Evolutionary conservation across 2,797 vertebrate genomes (phyloP), one percentile per base, ranked within the genome.

Genomic region (Salarias fasciatus): DNA sequence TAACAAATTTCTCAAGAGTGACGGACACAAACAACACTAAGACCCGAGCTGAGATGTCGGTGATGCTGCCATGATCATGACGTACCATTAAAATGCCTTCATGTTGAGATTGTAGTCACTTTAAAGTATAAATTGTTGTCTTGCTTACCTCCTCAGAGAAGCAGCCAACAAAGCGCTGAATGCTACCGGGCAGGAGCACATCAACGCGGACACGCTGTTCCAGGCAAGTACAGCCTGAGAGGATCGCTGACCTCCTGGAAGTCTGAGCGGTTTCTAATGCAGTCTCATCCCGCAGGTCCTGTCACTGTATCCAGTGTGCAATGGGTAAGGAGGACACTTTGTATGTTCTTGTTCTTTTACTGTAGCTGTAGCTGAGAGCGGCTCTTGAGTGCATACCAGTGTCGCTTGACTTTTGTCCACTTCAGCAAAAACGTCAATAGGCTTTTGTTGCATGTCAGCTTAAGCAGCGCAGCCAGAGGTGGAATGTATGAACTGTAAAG

Each of bases 101-200:
- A n/a, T n/a, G n/a, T n/a, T n/a, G n/a, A n/a, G n/a, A n/a, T n/a
- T n/a, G n/a, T n/a, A n/a, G n/a, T n/a, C n/a, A n/a, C n/a, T n/a
- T n/a, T n/a, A n/a, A n/a, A n/a, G n/a, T n/a, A n/a, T n/a, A n/a
- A n/a, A n/a, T n/a, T 29, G 24, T 8, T 29, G 10, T 35, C 8
- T 3, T 70, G 40, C 59, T 48, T 77, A 2, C 11, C 73, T 40
- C 75, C 35, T 37, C 67, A 99, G 97, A 85, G 92, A 94, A n/a
- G 82, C 88, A 33, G 95, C 97, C 59, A 93, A 91, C 72, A 94
- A 91, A 85, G 95, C 94, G 14, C 80, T 99, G 29, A 97, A 99
- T 74, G 84, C 86, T 28, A 98, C 94, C 0, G 96, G 96, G 38
- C 94, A 96, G 69, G 84, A 78, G 1, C 83, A 95, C 63, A 94